A percentile compares a stretch with the other conserved stretches of the same genome.
These are phyloP conservation scores for Macroramphosus scolopax DNA, from an alignment of 2,797 vertebrate species.

Conservation along the genomic window DNA sequence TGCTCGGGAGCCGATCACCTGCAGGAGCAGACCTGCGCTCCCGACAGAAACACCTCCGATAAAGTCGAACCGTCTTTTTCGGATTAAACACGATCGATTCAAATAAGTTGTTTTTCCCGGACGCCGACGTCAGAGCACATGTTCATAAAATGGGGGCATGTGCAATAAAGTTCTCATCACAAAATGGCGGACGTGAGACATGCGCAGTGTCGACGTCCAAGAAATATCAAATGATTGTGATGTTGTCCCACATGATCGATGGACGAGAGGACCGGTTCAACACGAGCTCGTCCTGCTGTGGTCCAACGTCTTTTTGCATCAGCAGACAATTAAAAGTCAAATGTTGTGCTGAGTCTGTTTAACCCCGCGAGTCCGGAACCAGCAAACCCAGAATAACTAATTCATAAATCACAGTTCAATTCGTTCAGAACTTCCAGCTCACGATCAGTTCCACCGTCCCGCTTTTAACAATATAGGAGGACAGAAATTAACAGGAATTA, in stretches of 20 bases:
- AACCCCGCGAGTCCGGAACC: constrained; percentile 23
- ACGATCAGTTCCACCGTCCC: not conserved
- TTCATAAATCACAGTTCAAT: not conserved
- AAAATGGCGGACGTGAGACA: constrained; percentile 73
- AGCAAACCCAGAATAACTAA: not conserved
- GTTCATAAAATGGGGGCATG: constrained; percentile 67
- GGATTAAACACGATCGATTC: not conserved
- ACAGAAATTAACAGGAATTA: too few relatives aligned
- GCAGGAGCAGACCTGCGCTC: not conserved
- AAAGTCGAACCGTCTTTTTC: too few relatives aligned
- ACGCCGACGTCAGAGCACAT: constrained; percentile 11
- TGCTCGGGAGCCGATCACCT: too few relatives aligned
- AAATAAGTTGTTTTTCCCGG: constrained; percentile 4
- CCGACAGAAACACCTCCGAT: too few relatives aligned
- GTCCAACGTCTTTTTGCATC: constrained; percentile 16
- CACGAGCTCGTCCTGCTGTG: constrained; percentile 1
- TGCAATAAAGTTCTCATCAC: constrained; percentile 53
- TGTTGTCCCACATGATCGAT: constrained; percentile 17
- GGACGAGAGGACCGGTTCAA: constrained; percentile 17
- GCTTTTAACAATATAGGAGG: too few relatives aligned
- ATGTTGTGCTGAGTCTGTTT: constrained; percentile 10
- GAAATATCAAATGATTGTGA: constrained; percentile 19
- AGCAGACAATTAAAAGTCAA: too few relatives aligned
- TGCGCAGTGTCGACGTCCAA: constrained; percentile 51
- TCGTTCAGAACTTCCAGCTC: not conserved